Evolutionary conservation across 2,113 vertebrate genomes (phyloP).

Genomic region (Mus pahari): DNA sequence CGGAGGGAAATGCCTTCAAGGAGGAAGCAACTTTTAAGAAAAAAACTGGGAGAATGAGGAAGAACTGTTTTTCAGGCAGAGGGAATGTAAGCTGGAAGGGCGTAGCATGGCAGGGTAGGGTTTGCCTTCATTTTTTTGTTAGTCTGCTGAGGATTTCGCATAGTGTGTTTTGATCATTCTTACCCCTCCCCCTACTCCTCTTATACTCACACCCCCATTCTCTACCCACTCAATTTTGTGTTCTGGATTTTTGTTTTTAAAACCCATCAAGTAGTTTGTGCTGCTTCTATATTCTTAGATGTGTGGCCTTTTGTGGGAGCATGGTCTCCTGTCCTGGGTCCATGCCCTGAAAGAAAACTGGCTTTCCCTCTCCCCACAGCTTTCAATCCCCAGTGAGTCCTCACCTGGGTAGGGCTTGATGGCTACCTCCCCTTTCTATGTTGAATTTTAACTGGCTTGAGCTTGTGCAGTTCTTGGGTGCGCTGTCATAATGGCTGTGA

Average conservation of each 20-base stretch:
- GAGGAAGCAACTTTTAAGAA: not conserved
- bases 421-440: not conserved
- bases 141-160: not conserved
- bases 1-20: not conserved
- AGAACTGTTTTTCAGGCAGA: not conserved
- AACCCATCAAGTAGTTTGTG: not conserved
- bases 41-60: not conserved
- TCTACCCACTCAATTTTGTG: not conserved
- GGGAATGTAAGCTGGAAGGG: not conserved
- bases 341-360: not conserved
- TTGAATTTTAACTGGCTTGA: not conserved
- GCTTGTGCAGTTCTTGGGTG: not conserved
- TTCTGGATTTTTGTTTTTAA: not conserved
- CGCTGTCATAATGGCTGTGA: not conserved
- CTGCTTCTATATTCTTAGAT: not conserved
- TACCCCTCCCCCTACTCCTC: not conserved
- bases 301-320: not conserved
- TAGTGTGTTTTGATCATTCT: not conserved
- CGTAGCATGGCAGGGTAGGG: not conserved
- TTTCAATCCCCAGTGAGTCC: not conserved
- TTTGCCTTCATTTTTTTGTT: not conserved
- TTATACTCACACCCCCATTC: not conserved
- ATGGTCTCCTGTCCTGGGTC: not conserved
- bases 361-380: not conserved
- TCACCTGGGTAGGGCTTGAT: not conserved